Evolutionary conservation across 2,797 vertebrate genomes (phyloP).

Genomic region (Ibycter americanus): DNA sequence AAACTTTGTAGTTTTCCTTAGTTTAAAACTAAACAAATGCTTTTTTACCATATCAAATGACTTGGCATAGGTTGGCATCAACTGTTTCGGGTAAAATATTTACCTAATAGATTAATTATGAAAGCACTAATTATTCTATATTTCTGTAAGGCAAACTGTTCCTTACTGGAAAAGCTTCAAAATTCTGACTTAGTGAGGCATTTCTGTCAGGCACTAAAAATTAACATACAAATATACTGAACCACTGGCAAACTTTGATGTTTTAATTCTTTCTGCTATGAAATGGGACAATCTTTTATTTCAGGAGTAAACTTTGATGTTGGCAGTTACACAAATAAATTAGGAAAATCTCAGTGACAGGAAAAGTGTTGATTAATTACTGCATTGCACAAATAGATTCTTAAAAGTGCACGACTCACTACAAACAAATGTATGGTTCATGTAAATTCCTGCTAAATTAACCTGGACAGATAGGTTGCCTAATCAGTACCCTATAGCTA

Average conservation of each 20-base stretch:
- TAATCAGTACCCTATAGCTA: not conserved
- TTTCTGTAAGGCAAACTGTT: not conserved
- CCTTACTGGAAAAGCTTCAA: not conserved
- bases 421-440: not conserved
- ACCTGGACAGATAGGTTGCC: not conserved
- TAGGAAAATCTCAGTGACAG: conserved; percentile 9
- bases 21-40: not conserved
- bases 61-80: not conserved
- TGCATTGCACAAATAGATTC: not conserved
- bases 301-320: conserved; percentile 39
- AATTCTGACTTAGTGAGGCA: conserved; percentile 13
- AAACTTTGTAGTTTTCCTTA: not conserved
- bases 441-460: not conserved
- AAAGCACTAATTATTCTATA: not conserved
- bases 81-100: not conserved
- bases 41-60: not conserved
- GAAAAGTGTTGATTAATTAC: not conserved
- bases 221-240: conserved; percentile 7
- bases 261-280: conserved; percentile 32
- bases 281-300: conserved; percentile 40
- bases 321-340: conserved; percentile 36
- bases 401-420: not conserved
- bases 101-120: conserved; percentile 12
- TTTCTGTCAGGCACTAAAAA: conserved; percentile 26
- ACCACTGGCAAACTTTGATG: conserved; percentile 21